A percentile compares a stretch with the other conserved stretches of the same genome.
Evolutionary conservation across 2,888 invertebrate species (phyloP).

Genomic region (Cantharis nigra): DNA sequence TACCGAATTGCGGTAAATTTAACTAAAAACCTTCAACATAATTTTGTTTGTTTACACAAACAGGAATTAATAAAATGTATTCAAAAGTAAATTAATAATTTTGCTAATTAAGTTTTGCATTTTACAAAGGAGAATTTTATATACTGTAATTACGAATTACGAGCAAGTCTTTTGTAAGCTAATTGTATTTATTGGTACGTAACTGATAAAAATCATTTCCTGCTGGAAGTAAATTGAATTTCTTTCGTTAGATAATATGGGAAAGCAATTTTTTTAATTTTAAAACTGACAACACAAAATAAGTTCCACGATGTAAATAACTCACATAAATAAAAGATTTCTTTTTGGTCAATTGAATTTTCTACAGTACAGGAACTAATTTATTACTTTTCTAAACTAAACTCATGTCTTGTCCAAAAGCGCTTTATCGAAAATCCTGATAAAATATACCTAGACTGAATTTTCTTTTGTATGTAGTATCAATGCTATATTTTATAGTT

Average conservation of each 20-base stretch:
- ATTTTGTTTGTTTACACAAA: background rate
- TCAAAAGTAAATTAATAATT: background rate
- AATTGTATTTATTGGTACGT: background rate
- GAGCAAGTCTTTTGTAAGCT: background rate
- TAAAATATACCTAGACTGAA: slow-evolving; percentile 13
- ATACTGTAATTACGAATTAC: background rate
- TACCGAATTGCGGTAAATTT: background rate
- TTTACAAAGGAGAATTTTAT: background rate
- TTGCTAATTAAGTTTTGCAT: background rate
- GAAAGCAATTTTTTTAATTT: background rate
- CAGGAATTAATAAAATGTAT: background rate
- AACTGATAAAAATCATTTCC: background rate
- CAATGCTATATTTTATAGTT: slow-evolving; percentile 9
- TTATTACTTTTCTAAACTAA: slow-evolving; percentile 15
- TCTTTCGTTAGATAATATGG: background rate
- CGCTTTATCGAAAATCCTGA: slow-evolving; percentile 17
- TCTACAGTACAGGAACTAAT: slow-evolving; percentile 17
- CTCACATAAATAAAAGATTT: slow-evolving; percentile 20
- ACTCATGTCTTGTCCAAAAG: slow-evolving; percentile 12
- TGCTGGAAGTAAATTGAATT: background rate
- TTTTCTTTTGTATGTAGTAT: slow-evolving; percentile 9
- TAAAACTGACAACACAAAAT: background rate
- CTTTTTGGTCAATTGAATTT: slow-evolving; percentile 18
- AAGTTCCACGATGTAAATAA: slow-evolving; percentile 3
- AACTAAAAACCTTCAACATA: background rate